These are phyloP conservation scores for Lynx canadensis DNA, from an alignment of 2,113 vertebrate species.

Conservation along the genomic window DNA sequence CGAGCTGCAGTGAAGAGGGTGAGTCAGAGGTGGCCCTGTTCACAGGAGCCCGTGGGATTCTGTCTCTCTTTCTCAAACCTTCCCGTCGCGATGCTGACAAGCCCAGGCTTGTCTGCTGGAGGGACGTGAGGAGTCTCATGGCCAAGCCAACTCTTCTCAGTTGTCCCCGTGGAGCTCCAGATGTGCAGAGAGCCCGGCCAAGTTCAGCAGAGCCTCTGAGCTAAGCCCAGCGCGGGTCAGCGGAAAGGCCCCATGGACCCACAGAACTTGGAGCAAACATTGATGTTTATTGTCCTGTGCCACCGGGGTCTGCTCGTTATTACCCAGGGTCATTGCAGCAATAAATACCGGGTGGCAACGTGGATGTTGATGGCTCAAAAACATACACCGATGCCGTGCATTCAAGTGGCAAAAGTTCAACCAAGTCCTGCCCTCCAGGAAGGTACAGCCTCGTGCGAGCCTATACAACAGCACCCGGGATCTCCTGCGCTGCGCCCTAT, in stretches of 20 bases:
- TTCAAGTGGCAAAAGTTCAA: background rate
- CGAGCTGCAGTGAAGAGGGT: rapidly evolving
- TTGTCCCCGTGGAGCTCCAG: background rate
- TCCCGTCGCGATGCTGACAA: background rate
- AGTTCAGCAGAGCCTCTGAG: background rate
- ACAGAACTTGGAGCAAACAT: background rate
- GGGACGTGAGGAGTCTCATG: background rate
- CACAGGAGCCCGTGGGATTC: background rate
- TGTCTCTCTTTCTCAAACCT: background rate
- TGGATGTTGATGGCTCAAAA: background rate
- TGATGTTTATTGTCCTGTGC: too few species aligned
- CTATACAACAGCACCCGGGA: too few species aligned
- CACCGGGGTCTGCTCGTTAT: background rate
- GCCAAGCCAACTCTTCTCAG: background rate
- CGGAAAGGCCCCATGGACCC: too few species aligned
- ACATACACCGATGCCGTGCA: background rate
- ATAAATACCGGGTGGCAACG: background rate
- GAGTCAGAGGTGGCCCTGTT: background rate
- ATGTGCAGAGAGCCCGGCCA: too few species aligned
- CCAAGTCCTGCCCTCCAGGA: rapidly evolving
- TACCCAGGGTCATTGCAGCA: background rate
- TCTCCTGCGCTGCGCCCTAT: rapidly evolving
- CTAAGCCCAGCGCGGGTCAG: background rate
- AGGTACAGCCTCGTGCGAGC: too few species aligned
- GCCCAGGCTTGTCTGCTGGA: background rate